Percentiles rank a stretch among this genome's conserved stretches.
phyloP scores from a whole-genome alignment of 2,113 vertebrate genomes.

The Upupa epops region DNA sequence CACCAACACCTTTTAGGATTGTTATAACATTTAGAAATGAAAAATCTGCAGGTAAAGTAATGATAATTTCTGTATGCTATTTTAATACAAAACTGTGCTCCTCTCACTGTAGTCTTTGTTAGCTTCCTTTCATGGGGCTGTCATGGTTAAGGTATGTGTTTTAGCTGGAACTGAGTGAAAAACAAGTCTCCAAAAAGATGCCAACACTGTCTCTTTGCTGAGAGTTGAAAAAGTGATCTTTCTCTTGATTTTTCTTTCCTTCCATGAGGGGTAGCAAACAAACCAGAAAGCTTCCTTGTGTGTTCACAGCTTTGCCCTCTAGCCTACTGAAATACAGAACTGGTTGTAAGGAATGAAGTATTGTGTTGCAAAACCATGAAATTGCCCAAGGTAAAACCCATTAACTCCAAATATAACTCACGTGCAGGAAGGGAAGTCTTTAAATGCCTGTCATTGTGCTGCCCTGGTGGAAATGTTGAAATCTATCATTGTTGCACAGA shows the following conservation, averaged over 20 bases:
- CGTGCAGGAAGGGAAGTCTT: constrained; percentile 49
- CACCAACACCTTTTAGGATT: background rate
- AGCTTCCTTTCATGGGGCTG: background rate
- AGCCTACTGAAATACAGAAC: constrained; percentile 24
- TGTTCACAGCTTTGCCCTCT: constrained; percentile 36
- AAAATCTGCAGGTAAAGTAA: background rate
- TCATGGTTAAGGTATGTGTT: background rate
- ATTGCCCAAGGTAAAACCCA: constrained; percentile 62
- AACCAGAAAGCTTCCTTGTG: constrained; percentile 3
- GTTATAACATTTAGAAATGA: background rate
- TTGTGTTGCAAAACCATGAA: constrained; percentile 47
- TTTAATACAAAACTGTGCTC: constrained; percentile 17
- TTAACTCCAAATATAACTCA: constrained; percentile 66
- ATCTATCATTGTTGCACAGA: constrained; percentile 70
- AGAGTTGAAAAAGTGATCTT: background rate
- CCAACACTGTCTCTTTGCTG: background rate
- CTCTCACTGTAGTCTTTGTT: background rate
- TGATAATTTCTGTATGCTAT: background rate
- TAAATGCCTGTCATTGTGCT: constrained; percentile 64
- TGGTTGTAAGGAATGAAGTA: constrained; percentile 43
- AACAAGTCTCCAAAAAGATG: constrained; percentile 26
- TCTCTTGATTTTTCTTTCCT: constrained; percentile 28
- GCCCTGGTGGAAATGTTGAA: constrained; percentile 66
- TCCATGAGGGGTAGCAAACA: background rate
- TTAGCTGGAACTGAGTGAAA: background rate